These are phyloP conservation scores for Trissonchulus latispiculum DNA, from an alignment of 2,888 invertebrate genomes.

Conservation along the genomic window DNA sequence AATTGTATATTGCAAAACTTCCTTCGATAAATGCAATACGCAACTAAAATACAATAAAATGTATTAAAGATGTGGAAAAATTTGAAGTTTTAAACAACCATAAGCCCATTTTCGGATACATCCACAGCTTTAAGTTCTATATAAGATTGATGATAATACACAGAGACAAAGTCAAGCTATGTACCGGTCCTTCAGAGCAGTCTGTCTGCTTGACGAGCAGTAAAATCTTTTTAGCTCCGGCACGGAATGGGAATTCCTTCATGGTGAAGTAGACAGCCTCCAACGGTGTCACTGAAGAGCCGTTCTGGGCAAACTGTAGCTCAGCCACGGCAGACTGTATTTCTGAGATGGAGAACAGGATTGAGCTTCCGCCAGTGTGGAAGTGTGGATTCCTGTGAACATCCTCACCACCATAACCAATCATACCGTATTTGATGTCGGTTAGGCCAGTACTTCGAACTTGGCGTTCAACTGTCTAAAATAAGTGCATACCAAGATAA, in stretches of 20 bases:
- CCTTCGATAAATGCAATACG: no score
- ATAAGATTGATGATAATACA: no score
- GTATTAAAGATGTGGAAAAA: no score
- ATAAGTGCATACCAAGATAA: no score
- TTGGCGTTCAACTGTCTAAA: slow-evolving; percentile 14
- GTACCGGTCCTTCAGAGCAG: no score
- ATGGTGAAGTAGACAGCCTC: slow-evolving; percentile 38
- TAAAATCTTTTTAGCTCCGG: slow-evolving; percentile 73
- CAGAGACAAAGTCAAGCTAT: no score
- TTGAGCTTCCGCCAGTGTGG: slow-evolving; percentile 60
- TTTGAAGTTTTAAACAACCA: no score
- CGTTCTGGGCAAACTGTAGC: background rate
- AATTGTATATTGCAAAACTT: no score
- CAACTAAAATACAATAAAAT: no score
- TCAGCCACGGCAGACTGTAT: slow-evolving; percentile 36
- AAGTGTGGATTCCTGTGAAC: slow-evolving; percentile 62
- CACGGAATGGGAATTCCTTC: slow-evolving; percentile 56
- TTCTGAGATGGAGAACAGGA: slow-evolving; percentile 47
- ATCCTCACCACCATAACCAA: slow-evolving; percentile 69
- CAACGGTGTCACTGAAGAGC: slow-evolving; percentile 30
- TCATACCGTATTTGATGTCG: slow-evolving; percentile 61
- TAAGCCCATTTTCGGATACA: no score
- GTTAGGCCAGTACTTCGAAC: slow-evolving; percentile 27
- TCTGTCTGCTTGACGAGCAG: no score
- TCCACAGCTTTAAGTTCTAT: no score